phyloP scores from a whole-genome alignment of 2,888 invertebrate species.

The Emmelina monodactyla region DNA sequence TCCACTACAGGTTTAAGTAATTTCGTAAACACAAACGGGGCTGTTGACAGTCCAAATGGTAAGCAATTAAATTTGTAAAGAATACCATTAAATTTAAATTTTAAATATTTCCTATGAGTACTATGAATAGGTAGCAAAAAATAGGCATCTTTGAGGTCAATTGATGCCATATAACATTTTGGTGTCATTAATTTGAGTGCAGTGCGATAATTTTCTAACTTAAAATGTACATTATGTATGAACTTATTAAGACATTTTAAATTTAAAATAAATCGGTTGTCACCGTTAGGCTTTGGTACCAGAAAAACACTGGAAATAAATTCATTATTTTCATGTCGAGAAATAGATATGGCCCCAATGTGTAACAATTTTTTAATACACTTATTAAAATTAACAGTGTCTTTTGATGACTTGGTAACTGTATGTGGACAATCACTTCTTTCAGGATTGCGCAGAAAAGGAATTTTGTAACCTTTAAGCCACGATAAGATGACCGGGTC shows the following conservation, averaged over 20 bases:
- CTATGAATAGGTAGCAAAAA: neutral
- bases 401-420: constrained; percentile 1
- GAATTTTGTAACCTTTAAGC: constrained; percentile 9
- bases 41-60: constrained; percentile 5
- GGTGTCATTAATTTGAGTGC: constrained; percentile 3
- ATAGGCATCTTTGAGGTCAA: constrained; percentile 4
- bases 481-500: constrained; percentile 4
- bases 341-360: constrained; percentile 3
- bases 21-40: constrained; percentile 7
- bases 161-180: constrained; percentile 5
- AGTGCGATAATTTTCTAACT: constrained; percentile 4
- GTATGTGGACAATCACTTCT: neutral
- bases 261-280: constrained; percentile 5
- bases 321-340: constrained; percentile 1
- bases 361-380: constrained; percentile 4
- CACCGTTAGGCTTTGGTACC: constrained; percentile 5
- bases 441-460: constrained; percentile 3
- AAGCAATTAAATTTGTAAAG: constrained; percentile 8
- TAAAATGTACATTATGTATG: neutral
- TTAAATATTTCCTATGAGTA: constrained; percentile 4
- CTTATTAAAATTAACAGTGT: constrained; percentile 1
- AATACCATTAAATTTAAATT: constrained; percentile 4
- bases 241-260: constrained; percentile 3
- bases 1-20: constrained; percentile 5
- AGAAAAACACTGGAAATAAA: too few species aligned